These are phyloP conservation scores for Notodonta dromedarius DNA, from an alignment of 2,888 invertebrate species.

Conservation along the genomic window DNA sequence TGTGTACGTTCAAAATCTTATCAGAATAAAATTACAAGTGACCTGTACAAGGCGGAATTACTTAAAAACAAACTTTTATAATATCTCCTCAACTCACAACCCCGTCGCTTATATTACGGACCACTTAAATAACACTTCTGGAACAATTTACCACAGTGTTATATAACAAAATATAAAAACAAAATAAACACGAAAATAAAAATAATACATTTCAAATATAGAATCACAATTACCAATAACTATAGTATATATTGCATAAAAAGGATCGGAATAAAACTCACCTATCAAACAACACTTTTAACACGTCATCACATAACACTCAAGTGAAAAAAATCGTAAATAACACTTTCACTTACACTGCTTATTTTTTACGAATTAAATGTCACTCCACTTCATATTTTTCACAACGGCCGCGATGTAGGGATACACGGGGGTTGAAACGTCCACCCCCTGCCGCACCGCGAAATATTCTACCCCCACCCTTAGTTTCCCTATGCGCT, in stretches of 20 bases:
- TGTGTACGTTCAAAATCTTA: background rate
- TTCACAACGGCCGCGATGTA: constrained; percentile 32
- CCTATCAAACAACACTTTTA: constrained; percentile 30
- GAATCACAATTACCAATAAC: background rate
- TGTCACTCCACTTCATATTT: constrained; percentile 45
- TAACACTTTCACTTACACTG: constrained; percentile 27
- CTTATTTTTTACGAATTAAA: constrained; percentile 24
- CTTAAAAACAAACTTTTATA: constrained; percentile 3
- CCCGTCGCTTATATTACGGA: background rate
- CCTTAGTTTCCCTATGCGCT: constrained; percentile 19
- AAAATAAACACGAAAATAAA: background rate
- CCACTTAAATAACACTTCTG: background rate
- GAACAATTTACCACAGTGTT: background rate
- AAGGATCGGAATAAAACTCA: constrained; percentile 21
- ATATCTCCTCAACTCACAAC: background rate
- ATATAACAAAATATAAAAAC: background rate
- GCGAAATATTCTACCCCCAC: constrained; percentile 39
- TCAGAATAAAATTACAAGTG: background rate
- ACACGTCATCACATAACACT: constrained; percentile 36
- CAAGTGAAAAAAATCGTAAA: constrained; percentile 12
- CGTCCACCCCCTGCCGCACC: constrained; percentile 34
- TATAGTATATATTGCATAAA: background rate
- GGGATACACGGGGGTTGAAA: constrained; percentile 20
- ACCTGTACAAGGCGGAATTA: background rate
- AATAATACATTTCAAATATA: background rate